Evolutionary conservation across 2,113 vertebrate species (phyloP), one percentile per base, ranked within the genome.

Genomic region (Rallus limicola): DNA sequence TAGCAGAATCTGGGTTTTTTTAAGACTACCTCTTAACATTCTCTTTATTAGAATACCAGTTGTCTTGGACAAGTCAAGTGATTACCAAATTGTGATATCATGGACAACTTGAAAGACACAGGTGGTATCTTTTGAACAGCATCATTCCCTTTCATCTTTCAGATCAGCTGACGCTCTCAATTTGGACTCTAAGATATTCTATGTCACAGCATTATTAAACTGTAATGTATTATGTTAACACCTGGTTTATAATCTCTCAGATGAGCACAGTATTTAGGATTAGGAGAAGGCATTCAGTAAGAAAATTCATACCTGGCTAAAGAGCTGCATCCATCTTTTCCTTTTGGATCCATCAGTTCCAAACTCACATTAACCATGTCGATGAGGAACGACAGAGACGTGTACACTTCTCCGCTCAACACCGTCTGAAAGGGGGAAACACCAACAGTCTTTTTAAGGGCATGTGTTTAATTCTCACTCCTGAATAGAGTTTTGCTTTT

Each of bases 291-390:
- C 28, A 94, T 7, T 72, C 20, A 62, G 38, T 25, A 69, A 65
- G 26, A 60, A 62, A 65, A 82, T 20, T 78, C 68, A 4, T 62
- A 96, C 96, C 96, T 95, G 70, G 99, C 99, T 55, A 99, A 97
- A 48, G 99, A 99, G 68, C 97, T 98, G 56, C 90, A 44, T 21
- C 97, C 97, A 42, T 97, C 97, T 67, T 95, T 97, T 86, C 97
- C 97, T 60, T 98, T 98, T 4, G 97, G 97, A 90, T 99, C 98
- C 81, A 98, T 97, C 60, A 99, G 98, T 89, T 99, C 99, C 98
- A 99, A 97, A 85, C 99, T 99, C 59, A 99, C 99, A 25, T 99
- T 99, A 76, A 99, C 99, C 99, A 99, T 99, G 85, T 99, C 98
- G 40, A 99, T 97, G 72, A 99, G 98, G 96, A 99, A 98, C 2